These are phyloP conservation scores for Xylocopa sonorina DNA, from an alignment of 1,140 invertebrate genomes.

Conservation along the genomic window DNA sequence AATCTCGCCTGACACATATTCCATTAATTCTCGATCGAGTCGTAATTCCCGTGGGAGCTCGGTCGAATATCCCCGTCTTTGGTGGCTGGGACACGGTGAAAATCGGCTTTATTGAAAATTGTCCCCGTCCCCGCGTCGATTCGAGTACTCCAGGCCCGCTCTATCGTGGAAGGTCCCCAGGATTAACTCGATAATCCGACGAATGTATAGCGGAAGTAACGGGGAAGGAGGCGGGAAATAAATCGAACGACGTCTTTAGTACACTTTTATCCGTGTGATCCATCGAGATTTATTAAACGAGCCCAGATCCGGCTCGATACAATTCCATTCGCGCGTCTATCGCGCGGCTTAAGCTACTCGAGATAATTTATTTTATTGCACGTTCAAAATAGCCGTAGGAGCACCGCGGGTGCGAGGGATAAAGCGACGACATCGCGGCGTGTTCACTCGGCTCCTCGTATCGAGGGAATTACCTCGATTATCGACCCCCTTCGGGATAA, in stretches of 20 bases:
- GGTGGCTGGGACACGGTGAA: neutral
- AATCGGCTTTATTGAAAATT: conserved; percentile 14
- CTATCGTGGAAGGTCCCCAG: conserved; percentile 4
- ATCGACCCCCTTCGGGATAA: neutral
- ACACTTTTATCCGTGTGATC: conserved; percentile 56
- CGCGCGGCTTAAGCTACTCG: neutral
- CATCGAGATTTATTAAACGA: conserved; percentile 64
- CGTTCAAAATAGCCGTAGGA: neutral
- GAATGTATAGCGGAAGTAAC: conserved; percentile 55
- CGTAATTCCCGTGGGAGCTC: neutral
- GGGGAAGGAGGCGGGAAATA: conserved; percentile 48
- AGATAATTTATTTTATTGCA: conserved; percentile 29
- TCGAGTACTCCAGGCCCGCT: neutral
- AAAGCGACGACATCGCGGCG: neutral
- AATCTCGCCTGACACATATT: neutral
- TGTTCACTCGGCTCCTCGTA: neutral
- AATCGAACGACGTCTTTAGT: conserved; percentile 59
- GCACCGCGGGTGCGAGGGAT: neutral
- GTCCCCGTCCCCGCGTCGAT: neutral
- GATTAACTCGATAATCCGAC: conserved; percentile 62
- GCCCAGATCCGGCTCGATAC: conserved; percentile 29
- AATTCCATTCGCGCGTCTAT: conserved; percentile 14
- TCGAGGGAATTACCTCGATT: neutral
- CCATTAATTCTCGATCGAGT: neutral
- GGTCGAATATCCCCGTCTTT: neutral